Base-by-base conservation (phyloP, 2,888 invertebrate genomes). In the Leptogaster cylindrica region DNA sequence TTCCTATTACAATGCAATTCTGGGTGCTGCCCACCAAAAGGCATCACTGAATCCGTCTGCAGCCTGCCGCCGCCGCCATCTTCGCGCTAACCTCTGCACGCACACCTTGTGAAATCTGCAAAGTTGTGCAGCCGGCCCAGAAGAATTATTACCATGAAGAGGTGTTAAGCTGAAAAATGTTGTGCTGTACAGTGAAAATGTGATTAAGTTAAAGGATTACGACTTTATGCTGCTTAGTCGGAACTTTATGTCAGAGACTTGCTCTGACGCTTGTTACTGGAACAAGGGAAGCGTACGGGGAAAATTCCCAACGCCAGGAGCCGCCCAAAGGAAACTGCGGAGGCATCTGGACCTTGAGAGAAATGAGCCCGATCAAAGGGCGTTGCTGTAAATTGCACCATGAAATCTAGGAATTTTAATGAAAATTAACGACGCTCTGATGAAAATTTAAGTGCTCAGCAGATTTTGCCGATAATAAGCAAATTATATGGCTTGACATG, bases 341-440 rank as follows among this genome's bases (percentile, higher is more conserved):
- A 48, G 48, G 51, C 55, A 55, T 36, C 55, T 55, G 55, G 33
- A 65, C 16, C 23, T 6, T 8, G n/a, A n/a, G 28, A 50, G 50
- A 50, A 50, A 27, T 50, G 50, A 2, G 50, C 50, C 28, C 20
- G 18, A 33, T 39, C 23, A 25, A 65, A 50, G 39, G 31, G 36
- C 48, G 64, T 64, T 50, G 44, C 48, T 28, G 33, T 28, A 46
- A 48, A 46, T 64, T 48, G 48, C 31, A 10, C 27, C 33, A 28
- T 64, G 46, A 64, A 64, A 48, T 64, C 46, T 33, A 18, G 48
- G 64, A 46, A 64, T 46, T 64, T 46, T 64, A 64, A 64, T 64
- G 64, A 64, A 64, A 64, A 64, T 64, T 64, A 64, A 64, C 64
- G 64, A 64, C 48, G 12, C 25, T 18, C 25, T 65, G 65, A 65